A percentile compares a stretch with the other conserved stretches of the same genome.
These are phyloP conservation scores for Eolophus roseicapilla DNA, from an alignment of 2,113 vertebrate genomes.

Conservation along the genomic window DNA sequence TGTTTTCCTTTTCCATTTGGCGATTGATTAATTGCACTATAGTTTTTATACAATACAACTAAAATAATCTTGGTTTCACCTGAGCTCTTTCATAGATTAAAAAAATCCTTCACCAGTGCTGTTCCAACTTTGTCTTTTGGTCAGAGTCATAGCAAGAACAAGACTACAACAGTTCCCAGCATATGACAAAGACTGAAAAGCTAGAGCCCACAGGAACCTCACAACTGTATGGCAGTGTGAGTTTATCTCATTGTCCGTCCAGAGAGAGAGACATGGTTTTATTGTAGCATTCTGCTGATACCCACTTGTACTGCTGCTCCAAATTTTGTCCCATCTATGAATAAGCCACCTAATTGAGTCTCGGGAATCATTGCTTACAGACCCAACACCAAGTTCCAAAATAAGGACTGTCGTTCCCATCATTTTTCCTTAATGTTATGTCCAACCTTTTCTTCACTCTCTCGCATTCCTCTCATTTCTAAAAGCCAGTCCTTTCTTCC, in stretches of 20 bases:
- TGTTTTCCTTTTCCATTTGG: not conserved
- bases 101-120: not conserved
- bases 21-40: not conserved
- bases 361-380: not conserved
- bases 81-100: not conserved
- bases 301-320: not conserved
- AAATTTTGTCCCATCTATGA: not conserved
- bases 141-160: not conserved
- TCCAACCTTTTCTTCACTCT: not conserved
- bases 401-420: not conserved
- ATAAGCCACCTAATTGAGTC: not conserved
- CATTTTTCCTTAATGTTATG: not conserved
- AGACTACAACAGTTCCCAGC: not conserved
- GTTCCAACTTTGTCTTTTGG: not conserved
- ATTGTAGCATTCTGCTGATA: not conserved
- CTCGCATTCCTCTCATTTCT: not conserved
- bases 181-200: not conserved
- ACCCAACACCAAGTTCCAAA: not conserved
- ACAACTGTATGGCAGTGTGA: not conserved
- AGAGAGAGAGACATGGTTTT: not conserved
- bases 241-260: not conserved
- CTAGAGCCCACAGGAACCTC: not conserved
- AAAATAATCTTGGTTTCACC: not conserved
- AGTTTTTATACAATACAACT: not conserved
- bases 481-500: not conserved